Evolutionary conservation across 2,888 invertebrate genomes (phyloP).

Genomic region (Synanthedon tipuliformis): DNA sequence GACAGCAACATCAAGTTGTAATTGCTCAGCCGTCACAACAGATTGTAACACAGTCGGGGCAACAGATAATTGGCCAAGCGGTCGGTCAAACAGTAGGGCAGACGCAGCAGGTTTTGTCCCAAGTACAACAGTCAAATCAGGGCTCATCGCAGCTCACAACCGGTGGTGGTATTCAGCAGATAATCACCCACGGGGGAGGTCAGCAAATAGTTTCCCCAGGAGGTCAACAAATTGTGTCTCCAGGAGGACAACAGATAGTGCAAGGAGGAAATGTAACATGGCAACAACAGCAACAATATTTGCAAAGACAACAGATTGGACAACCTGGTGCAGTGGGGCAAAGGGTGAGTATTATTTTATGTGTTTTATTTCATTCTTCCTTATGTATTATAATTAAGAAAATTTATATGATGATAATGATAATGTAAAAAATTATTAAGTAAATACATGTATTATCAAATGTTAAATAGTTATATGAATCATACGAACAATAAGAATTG

Average conservation of each 20-base stretch:
- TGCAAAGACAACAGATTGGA: conserved; percentile 63
- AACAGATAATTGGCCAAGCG: conserved; percentile 54
- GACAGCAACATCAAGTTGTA: conserved; percentile 60
- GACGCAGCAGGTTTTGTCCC: conserved; percentile 51
- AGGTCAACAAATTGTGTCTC: conserved; percentile 56
- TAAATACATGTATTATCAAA: no score
- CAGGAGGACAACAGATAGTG: conserved; percentile 56
- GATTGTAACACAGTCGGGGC: conserved; percentile 57
- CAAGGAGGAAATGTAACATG: conserved; percentile 59
- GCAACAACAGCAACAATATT: conserved; percentile 59
- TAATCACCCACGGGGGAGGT: conserved; percentile 59
- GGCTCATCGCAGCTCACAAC: conserved; percentile 35
- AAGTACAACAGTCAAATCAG: conserved; percentile 56
- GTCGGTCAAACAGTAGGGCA: conserved; percentile 52
- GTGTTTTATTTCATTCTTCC: no score
- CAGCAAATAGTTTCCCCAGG: conserved; percentile 62
- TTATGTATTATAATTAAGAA: no score
- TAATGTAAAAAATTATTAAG: no score
- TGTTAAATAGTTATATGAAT: no score
- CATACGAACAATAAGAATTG: no score
- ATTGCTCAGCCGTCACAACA: conserved; percentile 63
- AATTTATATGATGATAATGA: no score
- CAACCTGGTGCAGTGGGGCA: conserved; percentile 65
- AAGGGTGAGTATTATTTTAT: conserved; percentile 33
- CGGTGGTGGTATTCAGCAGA: conserved; percentile 60